phyloP scores from a whole-genome alignment of 2,113 vertebrate genomes.

The Istiophorus platypterus region DNA sequence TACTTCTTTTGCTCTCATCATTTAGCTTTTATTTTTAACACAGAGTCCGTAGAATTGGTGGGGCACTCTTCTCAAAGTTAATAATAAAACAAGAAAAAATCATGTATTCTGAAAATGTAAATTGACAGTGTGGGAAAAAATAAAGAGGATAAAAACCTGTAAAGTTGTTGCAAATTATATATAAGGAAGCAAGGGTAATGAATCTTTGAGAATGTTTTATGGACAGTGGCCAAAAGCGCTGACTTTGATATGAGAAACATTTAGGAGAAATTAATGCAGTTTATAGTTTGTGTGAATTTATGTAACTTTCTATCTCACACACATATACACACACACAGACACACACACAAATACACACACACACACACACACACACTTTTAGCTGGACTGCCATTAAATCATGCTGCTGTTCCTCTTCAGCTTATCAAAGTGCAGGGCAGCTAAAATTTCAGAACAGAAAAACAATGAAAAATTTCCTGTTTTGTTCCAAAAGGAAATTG shows the following conservation, averaged over 20 bases:
- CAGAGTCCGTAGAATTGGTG: too few relatives aligned
- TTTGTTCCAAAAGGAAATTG: background rate
- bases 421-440: background rate
- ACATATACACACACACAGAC: background rate
- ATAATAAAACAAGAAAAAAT: too few relatives aligned
- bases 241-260: background rate
- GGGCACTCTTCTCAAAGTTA: too few relatives aligned
- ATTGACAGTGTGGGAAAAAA: too few relatives aligned
- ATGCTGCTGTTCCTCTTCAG: background rate
- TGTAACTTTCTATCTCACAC: background rate
- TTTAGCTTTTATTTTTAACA: too few relatives aligned
- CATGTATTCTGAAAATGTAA: too few relatives aligned
- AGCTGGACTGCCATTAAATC: background rate
- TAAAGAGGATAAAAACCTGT: too few relatives aligned
- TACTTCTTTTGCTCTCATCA: too few relatives aligned
- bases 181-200: too few relatives aligned
- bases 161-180: too few relatives aligned
- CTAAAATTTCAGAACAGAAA: background rate
- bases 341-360: background rate
- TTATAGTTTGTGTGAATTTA: background rate
- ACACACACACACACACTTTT: too few relatives aligned
- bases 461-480: slow-evolving; percentile 24
- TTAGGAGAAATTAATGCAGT: background rate
- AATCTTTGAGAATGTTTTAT: too few relatives aligned
- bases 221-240: background rate